These are phyloP conservation scores for Sparidentex hasta DNA, from an alignment of 2,797 vertebrate species.

Conservation along the genomic window DNA sequence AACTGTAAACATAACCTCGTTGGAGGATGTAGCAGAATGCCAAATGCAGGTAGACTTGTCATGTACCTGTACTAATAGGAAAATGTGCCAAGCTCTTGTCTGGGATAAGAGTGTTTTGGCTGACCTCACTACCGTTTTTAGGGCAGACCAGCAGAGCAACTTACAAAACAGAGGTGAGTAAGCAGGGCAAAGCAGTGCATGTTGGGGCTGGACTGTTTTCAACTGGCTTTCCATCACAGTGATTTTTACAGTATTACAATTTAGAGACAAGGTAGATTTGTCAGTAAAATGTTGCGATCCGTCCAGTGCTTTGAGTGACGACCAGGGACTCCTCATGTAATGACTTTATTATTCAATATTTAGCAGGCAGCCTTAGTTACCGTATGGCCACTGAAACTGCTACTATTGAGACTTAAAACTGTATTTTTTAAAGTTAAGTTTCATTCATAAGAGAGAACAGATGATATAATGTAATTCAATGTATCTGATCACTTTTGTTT, in stretches of 20 bases:
- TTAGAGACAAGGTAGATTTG: neutral
- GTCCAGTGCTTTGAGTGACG: neutral
- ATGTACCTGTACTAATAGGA: neutral
- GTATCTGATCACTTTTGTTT: neutral
- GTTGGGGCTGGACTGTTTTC: neutral
- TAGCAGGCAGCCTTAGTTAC: neutral
- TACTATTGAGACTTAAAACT: neutral
- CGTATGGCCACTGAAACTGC: neutral
- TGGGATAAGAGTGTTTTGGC: neutral
- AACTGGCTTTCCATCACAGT: neutral
- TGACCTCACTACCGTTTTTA: neutral
- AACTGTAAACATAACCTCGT: too few relatives aligned
- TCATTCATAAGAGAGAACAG: neutral
- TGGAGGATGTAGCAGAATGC: neutral
- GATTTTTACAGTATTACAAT: neutral
- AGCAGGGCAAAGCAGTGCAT: neutral
- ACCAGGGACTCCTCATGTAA: neutral
- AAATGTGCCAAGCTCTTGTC: neutral
- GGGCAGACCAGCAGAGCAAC: neutral
- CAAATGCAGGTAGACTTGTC: neutral
- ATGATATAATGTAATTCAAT: constrained; percentile 5
- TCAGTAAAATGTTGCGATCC: neutral
- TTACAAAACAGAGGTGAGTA: too few relatives aligned
- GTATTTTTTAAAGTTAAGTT: neutral
- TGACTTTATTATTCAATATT: neutral